phyloP scores from a whole-genome alignment of 2,888 invertebrate species.

The Cantharis lateralis region DNA sequence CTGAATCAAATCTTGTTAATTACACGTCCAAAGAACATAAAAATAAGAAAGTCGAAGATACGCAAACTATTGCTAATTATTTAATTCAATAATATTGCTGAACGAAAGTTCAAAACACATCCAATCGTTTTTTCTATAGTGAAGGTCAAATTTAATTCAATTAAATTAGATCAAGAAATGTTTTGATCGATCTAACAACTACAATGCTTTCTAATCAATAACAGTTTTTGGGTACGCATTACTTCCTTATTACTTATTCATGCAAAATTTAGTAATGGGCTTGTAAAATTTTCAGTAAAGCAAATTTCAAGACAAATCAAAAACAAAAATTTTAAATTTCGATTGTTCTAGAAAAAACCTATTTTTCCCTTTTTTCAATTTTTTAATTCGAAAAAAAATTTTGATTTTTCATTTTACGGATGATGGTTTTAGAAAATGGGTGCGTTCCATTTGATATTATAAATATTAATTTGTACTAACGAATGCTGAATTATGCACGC shows the following conservation, averaged over 20 bases:
- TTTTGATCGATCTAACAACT: not conserved
- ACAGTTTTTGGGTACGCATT: not conserved
- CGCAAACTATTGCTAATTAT: not conserved
- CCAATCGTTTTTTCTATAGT: not conserved
- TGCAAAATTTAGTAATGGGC: not conserved
- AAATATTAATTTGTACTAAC: not conserved
- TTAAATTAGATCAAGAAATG: not conserved
- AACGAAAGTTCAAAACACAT: not conserved
- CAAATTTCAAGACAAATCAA: too few relatives aligned
- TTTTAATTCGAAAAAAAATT: too few relatives aligned
- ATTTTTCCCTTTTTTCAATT: too few relatives aligned
- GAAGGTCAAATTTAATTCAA: not conserved
- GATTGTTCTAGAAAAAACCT: too few relatives aligned
- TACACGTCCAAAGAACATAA: not conserved
- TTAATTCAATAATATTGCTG: not conserved
- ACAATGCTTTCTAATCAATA: not conserved
- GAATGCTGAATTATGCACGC: not conserved
- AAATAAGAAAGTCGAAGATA: not conserved
- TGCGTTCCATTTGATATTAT: not conserved
- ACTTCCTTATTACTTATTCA: not conserved
- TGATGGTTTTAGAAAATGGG: not conserved
- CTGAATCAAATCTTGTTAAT: not conserved
- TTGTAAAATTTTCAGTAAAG: not conserved
- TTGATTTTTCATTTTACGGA: not conserved
- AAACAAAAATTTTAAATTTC: too few relatives aligned